phyloP scores from a whole-genome alignment of 1,140 invertebrate species.

The Drosophila repleta region DNA sequence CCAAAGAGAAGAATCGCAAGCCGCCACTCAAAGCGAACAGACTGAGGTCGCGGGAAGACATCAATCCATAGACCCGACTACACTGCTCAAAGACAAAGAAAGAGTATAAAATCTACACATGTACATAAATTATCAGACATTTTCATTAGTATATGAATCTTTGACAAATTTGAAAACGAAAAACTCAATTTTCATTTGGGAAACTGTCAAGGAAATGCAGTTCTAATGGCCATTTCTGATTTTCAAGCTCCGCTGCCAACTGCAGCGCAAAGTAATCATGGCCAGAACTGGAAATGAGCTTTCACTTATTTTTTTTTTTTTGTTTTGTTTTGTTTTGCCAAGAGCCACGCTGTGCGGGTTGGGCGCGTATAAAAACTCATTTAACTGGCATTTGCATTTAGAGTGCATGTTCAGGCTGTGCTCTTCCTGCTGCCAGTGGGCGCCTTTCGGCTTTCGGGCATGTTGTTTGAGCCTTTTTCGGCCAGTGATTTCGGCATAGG shows the following conservation, averaged over 20 bases:
- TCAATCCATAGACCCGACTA: background rate
- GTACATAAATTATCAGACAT: too few species aligned
- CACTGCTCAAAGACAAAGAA: too few species aligned
- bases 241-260: background rate
- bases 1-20: background rate
- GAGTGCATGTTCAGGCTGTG: conserved; percentile 60
- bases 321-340: too few species aligned
- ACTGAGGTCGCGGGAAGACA: background rate
- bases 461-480: conserved; percentile 32
- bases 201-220: background rate
- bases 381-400: conserved; percentile 80
- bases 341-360: background rate
- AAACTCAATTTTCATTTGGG: too few species aligned
- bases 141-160: too few species aligned
- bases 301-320: conserved; percentile 46
- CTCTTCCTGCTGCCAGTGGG: background rate
- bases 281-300: conserved; percentile 50
- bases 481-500: conserved; percentile 16
- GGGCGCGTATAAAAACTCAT: conserved; percentile 71
- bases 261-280: conserved; percentile 5
- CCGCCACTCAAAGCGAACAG: background rate
- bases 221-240: background rate
- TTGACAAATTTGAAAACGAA: too few species aligned
- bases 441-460: conserved; percentile 16
- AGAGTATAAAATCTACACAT: too few species aligned